Base-by-base conservation (phyloP, 1,140 invertebrate species). In the Xylocopa sonorina region DNA sequence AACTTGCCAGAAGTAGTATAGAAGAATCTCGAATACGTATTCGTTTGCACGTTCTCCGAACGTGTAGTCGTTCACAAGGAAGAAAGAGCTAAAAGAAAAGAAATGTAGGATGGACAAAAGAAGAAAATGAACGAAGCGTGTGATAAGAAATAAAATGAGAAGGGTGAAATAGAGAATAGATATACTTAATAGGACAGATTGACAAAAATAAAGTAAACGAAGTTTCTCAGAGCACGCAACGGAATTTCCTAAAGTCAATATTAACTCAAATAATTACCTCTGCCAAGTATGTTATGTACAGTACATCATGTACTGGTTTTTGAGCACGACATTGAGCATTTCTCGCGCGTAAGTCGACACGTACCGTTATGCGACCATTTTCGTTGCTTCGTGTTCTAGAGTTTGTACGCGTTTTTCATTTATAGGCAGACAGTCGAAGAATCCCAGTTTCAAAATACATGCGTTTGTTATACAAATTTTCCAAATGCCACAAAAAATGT, bases 331-430 rank as follows among this genome's bases (percentile, higher is more conserved):
- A 58, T 77, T 67, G 64, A 71, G 55, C 75, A 71, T 78, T 78
- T 78, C 67, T 71, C 43, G 67, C 55, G 67, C 75, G 75, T 78
- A 78, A 78, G 75, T 78, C 75, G 67, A 24, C 55, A 27, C 43
- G 55, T 78, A 78, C 75, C 75, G 75, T 78, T 78, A 78, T n/a
- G 29, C 75, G 55, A 71, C 75, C 75, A 78, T 78, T 78, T 78
- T 41, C 55, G 75, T 62, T 58, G 32, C 66, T 71, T 62, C 75
- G 67, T 71, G 46, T 50, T 71, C 67, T 71, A 78, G 18, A 78
- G 55, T 78, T 78, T 32, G 55, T 78, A 60, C 67, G 67, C 57
- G 67, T 78, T 60, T 78, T 78, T 78, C 75, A 51, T 71, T 71
- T 71, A 71, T n/a, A n/a, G n/a, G n/a, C 55, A 55, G 43, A 78